phyloP scores from a whole-genome alignment of 1,140 invertebrate species.

The Orchestia grillus region DNA sequence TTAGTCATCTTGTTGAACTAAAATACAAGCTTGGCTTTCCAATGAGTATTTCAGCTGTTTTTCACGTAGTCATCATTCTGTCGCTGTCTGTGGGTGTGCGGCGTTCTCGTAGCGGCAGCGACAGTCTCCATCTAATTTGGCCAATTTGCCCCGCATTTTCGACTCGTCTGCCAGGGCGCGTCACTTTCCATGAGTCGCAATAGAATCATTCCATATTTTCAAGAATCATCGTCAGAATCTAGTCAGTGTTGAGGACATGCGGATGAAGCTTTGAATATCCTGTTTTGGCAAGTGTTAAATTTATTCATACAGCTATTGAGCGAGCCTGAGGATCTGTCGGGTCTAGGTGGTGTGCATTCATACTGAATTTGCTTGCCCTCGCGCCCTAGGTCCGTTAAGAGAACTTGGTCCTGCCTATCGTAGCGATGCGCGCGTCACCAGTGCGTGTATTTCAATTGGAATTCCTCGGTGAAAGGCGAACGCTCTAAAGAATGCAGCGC shows the following conservation, averaged over 20 bases:
- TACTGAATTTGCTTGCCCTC: neutral
- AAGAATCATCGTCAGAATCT: neutral
- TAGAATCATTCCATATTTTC: neutral
- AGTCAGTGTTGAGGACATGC: neutral
- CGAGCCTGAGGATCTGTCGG: neutral
- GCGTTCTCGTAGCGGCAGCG: neutral
- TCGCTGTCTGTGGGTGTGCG: neutral
- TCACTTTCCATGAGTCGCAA: neutral
- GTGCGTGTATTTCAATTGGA: constrained; percentile 56
- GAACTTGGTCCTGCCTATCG: neutral
- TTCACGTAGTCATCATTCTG: too few species aligned
- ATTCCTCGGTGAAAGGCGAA: constrained; percentile 50
- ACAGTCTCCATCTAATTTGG: constrained; percentile 47
- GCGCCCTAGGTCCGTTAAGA: neutral
- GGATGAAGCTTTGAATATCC: neutral
- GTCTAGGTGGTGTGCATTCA: neutral
- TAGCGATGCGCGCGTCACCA: constrained; percentile 21
- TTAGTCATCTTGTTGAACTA: too few species aligned
- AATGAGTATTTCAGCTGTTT: too few species aligned
- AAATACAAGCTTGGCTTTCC: too few species aligned
- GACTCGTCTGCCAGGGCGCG: neutral
- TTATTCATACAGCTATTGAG: constrained; percentile 13
- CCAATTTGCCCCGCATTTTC: constrained; percentile 28
- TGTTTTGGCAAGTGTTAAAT: constrained; percentile 16
- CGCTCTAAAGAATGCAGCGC: constrained; percentile 42